Conservation (phyloP, 1,140 invertebrate species). For the Phymorhynchus buccinoides region DNA sequence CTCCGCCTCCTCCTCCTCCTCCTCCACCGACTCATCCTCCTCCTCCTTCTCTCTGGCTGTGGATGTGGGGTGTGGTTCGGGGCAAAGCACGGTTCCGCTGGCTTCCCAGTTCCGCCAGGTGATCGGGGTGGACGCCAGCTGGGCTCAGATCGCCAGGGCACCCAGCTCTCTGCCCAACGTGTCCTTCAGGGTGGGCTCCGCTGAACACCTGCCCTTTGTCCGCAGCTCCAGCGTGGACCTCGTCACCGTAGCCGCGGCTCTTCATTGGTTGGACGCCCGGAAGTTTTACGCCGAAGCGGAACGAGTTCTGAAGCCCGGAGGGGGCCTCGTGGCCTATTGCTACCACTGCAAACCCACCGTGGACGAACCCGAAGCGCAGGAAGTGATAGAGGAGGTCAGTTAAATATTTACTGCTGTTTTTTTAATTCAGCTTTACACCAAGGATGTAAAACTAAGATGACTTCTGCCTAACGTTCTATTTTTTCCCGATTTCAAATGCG, state of each 20-base stretch:
- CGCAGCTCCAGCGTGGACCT: conserved; percentile 69
- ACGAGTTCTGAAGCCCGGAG: conserved; percentile 69
- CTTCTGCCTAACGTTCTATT: too few relatives aligned
- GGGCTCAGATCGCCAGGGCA: conserved; percentile 55
- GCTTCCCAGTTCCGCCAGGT: conserved; percentile 67
- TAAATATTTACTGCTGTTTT: too few relatives aligned
- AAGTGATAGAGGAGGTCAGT: too few relatives aligned
- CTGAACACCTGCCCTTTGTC: conserved; percentile 66
- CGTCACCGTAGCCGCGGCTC: conserved; percentile 70
- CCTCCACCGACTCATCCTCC: too few relatives aligned
- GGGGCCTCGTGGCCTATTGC: conserved; percentile 71
- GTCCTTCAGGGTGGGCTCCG: conserved; percentile 63
- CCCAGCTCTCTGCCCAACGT: conserved; percentile 42
- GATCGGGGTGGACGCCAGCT: conserved; percentile 55
- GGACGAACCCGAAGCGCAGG: not conserved
- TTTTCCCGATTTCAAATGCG: too few relatives aligned
- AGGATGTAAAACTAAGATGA: too few relatives aligned
- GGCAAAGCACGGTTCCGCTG: conserved; percentile 73
- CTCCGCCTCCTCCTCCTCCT: not conserved
- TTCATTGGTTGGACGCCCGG: conserved; percentile 75
- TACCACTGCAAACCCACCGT: conserved; percentile 49
- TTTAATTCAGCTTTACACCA: too few relatives aligned
- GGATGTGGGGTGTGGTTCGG: conserved; percentile 75
- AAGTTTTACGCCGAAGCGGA: conserved; percentile 73
- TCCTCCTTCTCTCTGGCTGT: conserved; percentile 55